These are phyloP conservation scores for Corythornis leucogaster DNA, from an alignment of 2,797 vertebrate species.

Conservation along the genomic window DNA sequence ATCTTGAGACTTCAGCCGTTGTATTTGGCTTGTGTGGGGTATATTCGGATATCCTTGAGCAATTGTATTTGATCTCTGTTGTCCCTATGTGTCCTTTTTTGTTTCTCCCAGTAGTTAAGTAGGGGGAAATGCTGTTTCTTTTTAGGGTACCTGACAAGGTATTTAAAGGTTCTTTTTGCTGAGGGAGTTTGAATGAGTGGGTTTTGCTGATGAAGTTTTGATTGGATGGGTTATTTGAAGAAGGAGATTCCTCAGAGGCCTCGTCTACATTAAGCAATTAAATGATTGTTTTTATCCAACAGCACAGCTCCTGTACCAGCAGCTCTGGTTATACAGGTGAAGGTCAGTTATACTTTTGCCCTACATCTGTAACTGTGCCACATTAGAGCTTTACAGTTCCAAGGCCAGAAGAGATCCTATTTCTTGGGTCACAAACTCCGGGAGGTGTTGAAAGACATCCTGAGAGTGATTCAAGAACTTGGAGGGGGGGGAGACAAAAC, in stretches of 20 bases:
- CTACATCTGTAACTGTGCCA: constrained; percentile 33
- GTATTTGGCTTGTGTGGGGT: not conserved
- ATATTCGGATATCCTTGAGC: not conserved
- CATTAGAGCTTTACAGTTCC: not conserved
- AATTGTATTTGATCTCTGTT: accelerated
- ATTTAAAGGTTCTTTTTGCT: not conserved
- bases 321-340: constrained; percentile 52
- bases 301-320: not conserved
- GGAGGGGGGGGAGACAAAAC: accelerated
- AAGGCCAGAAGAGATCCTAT: not conserved
- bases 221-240: constrained; percentile 39
- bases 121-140: not conserved
- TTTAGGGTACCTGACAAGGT: not conserved
- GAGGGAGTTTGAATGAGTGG: not conserved
- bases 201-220: constrained; percentile 16
- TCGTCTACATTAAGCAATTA: constrained; percentile 52
- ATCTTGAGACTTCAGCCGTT: accelerated
- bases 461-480: not conserved
- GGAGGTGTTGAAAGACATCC: not conserved
- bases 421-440: not conserved
- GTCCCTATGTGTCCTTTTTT: not conserved
- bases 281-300: constrained; percentile 44
- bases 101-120: not conserved
- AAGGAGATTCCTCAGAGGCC: constrained; percentile 15
- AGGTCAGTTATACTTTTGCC: constrained; percentile 44